phyloP scores from a whole-genome alignment of 2,113 vertebrate genomes.

The Lophura nycthemera region DNA sequence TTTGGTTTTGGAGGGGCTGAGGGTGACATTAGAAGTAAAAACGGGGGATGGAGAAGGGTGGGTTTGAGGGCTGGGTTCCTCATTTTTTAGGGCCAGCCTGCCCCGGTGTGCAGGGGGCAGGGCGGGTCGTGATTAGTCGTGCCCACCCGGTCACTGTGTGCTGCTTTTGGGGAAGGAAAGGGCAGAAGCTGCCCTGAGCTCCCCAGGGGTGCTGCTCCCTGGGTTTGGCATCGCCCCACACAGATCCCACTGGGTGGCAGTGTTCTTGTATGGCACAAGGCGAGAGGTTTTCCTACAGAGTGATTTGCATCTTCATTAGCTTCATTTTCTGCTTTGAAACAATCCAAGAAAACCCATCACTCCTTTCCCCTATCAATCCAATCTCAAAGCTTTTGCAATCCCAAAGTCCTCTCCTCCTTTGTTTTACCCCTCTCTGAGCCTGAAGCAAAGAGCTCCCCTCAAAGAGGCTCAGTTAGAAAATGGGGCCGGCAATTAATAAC shows the following conservation, averaged over 20 bases:
- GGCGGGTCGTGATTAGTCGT: no score
- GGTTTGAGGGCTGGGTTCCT: not conserved
- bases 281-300: not conserved
- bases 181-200: not conserved
- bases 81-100: fast-evolving
- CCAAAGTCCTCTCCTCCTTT: not conserved
- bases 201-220: fast-evolving
- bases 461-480: not conserved
- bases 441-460: not conserved
- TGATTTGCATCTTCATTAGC: not conserved
- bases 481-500: not conserved
- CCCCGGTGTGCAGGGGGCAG: fast-evolving
- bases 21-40: not conserved
- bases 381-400: not conserved
- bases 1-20: not conserved
- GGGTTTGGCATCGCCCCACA: not conserved
- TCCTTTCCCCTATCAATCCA: not conserved
- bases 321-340: not conserved
- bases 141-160: no score
- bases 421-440: not conserved
- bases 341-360: not conserved
- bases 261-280: not conserved
- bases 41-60: not conserved
- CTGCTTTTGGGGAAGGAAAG: not conserved
- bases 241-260: not conserved